Percentiles rank a stretch among this genome's conserved stretches.
These are phyloP conservation scores for Nasonia oneida DNA, from an alignment of 2,888 invertebrate genomes.

Conservation along the genomic window DNA sequence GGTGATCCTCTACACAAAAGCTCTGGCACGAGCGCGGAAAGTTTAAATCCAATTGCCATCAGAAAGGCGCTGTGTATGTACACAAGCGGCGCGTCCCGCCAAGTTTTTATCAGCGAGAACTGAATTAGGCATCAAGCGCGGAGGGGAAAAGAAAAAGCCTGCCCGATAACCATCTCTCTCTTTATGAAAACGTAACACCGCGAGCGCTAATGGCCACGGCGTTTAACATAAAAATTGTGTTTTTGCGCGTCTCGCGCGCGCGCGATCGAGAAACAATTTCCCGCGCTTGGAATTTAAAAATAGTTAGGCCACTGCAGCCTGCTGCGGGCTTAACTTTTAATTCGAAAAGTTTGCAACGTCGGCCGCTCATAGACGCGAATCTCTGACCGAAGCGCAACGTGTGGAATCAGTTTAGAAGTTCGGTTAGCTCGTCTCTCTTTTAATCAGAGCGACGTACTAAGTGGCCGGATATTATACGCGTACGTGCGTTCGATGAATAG, in stretches of 20 bases:
- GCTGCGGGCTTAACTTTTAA: constrained; percentile 43
- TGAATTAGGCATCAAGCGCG: not conserved
- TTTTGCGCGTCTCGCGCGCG: not conserved
- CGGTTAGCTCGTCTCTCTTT: not conserved
- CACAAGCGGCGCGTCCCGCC: not conserved
- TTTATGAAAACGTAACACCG: not conserved
- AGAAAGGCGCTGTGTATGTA: not conserved
- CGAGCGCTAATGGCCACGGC: not conserved
- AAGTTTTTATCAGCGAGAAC: constrained; percentile 39
- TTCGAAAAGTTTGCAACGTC: constrained; percentile 44
- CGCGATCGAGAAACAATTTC: not conserved
- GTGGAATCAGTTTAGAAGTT: constrained; percentile 50
- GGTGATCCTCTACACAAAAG: not conserved
- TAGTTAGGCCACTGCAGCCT: not conserved
- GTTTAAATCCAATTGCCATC: constrained; percentile 8
- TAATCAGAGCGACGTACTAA: not conserved
- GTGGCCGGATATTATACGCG: not conserved
- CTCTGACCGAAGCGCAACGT: not conserved
- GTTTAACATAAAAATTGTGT: not conserved
- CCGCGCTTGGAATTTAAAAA: not conserved
- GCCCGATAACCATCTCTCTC: not conserved
- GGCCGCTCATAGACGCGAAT: constrained; percentile 29
- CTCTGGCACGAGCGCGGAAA: not conserved
- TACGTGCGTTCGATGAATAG: not conserved
- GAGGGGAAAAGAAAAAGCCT: not conserved